Percentiles rank a stretch among this genome's conserved stretches.
phyloP scores from a whole-genome alignment of 2,113 vertebrate genomes.

The Penelope pileata region DNA sequence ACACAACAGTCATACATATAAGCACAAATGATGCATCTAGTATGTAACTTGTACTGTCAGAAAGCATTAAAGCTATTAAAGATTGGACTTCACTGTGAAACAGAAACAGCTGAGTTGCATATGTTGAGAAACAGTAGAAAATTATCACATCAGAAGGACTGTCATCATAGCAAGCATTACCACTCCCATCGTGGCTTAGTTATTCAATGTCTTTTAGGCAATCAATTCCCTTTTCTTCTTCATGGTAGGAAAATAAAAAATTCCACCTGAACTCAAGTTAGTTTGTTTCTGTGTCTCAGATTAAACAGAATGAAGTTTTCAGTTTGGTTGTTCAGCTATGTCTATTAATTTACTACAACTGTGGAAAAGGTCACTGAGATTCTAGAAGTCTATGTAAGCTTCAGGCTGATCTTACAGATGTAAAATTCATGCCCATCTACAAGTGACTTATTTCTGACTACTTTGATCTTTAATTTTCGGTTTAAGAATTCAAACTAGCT shows the following conservation, averaged over 20 bases:
- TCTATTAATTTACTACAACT: not conserved
- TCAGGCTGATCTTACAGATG: not conserved
- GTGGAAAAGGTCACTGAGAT: not conserved
- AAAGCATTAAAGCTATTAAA: not conserved
- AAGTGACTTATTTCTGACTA: not conserved
- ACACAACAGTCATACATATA: not conserved
- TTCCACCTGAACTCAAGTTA: not conserved
- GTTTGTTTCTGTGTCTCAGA: not conserved
- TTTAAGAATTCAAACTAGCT: not conserved
- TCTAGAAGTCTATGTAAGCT: not conserved
- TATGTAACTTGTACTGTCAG: not conserved
- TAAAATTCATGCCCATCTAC: not conserved
- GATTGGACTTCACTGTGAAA: not conserved
- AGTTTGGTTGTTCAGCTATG: not conserved
- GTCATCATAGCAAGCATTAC: not conserved
- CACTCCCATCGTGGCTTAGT: not conserved
- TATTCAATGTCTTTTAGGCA: not conserved
- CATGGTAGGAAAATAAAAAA: not conserved
- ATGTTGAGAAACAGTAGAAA: not conserved
- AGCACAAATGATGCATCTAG: not conserved
- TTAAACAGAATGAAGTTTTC: not conserved
- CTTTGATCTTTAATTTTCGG: not conserved
- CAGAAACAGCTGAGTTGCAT: not conserved
- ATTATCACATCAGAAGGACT: constrained; percentile 3
- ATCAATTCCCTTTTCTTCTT: not conserved